These are phyloP conservation scores for Gopherus flavomarginatus DNA, from an alignment of 2,113 vertebrate genomes.

Conservation along the genomic window DNA sequence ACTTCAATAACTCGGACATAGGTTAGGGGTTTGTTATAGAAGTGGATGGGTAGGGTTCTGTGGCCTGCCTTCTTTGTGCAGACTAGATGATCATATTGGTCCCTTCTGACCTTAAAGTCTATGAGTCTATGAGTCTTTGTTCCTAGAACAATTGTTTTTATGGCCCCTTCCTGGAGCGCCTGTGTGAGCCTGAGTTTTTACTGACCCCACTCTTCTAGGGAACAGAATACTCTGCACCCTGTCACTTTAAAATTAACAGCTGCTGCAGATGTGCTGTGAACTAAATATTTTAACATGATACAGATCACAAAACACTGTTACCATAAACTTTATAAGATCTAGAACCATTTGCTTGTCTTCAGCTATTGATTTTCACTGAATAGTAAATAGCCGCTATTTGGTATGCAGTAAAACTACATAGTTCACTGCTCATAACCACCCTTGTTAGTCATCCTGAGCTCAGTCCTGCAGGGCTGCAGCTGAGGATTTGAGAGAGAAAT, in stretches of 20 bases:
- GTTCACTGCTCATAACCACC: neutral
- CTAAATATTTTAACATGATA: neutral
- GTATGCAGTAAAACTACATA: neutral
- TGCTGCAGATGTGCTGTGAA: neutral
- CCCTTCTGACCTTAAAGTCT: too few relatives aligned
- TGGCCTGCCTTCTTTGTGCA: too few relatives aligned
- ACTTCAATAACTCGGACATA: too few relatives aligned
- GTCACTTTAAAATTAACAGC: neutral
- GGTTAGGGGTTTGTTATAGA: too few relatives aligned
- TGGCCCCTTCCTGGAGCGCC: fast-evolving
- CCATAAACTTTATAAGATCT: neutral
- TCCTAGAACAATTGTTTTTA: neutral
- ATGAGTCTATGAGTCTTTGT: neutral
- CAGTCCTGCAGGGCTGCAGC: neutral
- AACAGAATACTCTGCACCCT: neutral
- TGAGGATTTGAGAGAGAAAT: neutral
- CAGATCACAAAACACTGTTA: neutral
- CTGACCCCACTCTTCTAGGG: neutral
- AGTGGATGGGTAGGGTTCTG: too few relatives aligned
- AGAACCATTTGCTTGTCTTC: neutral
- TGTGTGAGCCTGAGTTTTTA: neutral
- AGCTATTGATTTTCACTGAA: neutral
- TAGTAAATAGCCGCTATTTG: neutral
- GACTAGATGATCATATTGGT: too few relatives aligned
- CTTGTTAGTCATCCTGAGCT: neutral